Conservation (phyloP, 2,113 vertebrate species). For the Coracopsis vasa region DNA sequence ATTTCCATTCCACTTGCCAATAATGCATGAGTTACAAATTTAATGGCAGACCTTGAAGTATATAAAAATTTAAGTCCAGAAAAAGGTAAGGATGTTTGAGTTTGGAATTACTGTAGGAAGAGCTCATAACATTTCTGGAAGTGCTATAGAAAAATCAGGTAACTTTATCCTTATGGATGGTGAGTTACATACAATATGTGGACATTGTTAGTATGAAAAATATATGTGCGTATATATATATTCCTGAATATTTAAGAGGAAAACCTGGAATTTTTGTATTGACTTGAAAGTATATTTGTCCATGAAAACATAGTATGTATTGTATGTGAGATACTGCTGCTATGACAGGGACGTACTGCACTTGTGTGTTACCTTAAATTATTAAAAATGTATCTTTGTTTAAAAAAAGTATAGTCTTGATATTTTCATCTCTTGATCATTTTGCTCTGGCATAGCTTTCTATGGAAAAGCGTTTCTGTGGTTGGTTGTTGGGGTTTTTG, state of each 20-base stretch:
- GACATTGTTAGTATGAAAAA: not conserved
- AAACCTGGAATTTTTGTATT: not conserved
- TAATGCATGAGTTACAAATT: conserved; percentile 72
- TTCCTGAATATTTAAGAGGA: not conserved
- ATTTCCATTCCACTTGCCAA: conserved; percentile 56
- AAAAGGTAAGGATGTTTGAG: conserved; percentile 82
- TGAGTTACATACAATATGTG: not conserved
- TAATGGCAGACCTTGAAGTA: conserved; percentile 96
- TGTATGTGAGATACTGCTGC: not conserved
- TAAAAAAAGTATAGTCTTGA: not conserved
- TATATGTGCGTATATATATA: not conserved
- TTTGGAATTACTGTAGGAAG: not conserved
- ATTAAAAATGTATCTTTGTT: not conserved
- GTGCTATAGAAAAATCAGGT: not conserved
- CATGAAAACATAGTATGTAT: not conserved
- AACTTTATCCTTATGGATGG: not conserved
- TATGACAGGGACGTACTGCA: not conserved
- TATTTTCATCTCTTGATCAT: conserved; percentile 14
- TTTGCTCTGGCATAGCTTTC: not conserved
- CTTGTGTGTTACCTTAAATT: not conserved
- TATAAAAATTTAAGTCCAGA: conserved; percentile 91
- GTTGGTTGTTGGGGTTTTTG: not conserved
- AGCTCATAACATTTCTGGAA: not conserved
- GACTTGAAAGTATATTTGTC: not conserved
- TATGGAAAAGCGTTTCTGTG: not conserved